Conservation (phyloP, 2,888 invertebrate genomes). For the Laspeyria flexula region DNA sequence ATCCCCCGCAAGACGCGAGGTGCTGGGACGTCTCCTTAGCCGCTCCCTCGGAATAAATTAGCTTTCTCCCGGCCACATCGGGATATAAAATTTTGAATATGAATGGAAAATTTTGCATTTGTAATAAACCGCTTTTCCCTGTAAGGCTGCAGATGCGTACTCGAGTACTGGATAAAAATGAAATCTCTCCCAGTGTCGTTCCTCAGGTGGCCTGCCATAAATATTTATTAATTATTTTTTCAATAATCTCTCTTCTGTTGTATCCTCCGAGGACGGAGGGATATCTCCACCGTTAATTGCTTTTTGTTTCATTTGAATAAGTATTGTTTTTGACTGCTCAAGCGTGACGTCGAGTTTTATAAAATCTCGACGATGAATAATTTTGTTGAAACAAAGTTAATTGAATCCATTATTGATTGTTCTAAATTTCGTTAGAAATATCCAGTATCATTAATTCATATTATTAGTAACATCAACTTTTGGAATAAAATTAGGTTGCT, state of each 20-base stretch:
- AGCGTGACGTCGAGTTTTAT: conserved; percentile 76
- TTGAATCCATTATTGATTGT: conserved; percentile 68
- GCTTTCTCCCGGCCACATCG: conserved; percentile 88
- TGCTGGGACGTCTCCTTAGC: conserved; percentile 77
- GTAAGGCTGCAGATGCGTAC: conserved; percentile 80
- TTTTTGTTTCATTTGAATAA: conserved; percentile 86
- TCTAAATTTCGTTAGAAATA: conserved; percentile 44
- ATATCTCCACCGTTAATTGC: conserved; percentile 84
- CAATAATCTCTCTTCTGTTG: conserved; percentile 83
- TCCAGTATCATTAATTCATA: conserved; percentile 30
- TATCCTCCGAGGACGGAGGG: conserved; percentile 81
- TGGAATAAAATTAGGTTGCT: conserved; percentile 13
- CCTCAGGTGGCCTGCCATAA: conserved; percentile 84
- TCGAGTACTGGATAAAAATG: conserved; percentile 78
- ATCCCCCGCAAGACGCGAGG: conserved; percentile 82
- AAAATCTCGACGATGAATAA: conserved; percentile 80
- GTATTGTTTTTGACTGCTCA: conserved; percentile 85
- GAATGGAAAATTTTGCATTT: conserved; percentile 95
- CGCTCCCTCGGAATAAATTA: conserved; percentile 90
- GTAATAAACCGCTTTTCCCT: conserved; percentile 90
- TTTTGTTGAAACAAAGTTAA: conserved; percentile 69
- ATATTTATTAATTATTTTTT: conserved; percentile 87
- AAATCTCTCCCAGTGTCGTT: conserved; percentile 70
- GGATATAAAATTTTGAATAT: conserved; percentile 96
- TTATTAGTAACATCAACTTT: conserved; percentile 23